Base-by-base conservation (phyloP, 2,888 invertebrate genomes). In the Pterostichus niger region DNA sequence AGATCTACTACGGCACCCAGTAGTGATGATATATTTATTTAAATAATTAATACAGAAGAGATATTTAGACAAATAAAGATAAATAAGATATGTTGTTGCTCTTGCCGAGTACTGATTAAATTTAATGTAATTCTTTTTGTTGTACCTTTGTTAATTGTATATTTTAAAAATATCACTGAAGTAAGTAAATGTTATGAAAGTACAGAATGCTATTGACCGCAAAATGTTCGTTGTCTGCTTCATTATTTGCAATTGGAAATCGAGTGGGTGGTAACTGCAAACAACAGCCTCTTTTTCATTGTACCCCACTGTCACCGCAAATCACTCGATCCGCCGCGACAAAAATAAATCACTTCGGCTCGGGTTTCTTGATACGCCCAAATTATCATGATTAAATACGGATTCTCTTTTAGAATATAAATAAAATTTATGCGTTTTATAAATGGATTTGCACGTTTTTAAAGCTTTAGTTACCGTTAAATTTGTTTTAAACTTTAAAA, bases 301-400 rank as follows among this genome's bases (percentile, higher is more conserved):
- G 13, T 1, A 9, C 52, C 5, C 52, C 10, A 9, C 5, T 33
- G 33, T 64, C 64, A 64, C 40, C 64, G n/a, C 35, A 7, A 35
- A 10, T 64, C 40, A 35, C 64, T 64, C 24, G 40, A 64, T 61
- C 61, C 31, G 54, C 59, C 33, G 64, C 9, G 31, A 49, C 75
- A 75, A 75, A 75, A 75, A 75, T 75, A 75, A 46, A 64, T 49
- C 75, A 24, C 54, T 17, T 7, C 31, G 46, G 33, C 75, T 75
- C 33, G 13, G 52, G 44, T 46, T 75, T 64, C 64, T 64, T 64
- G 35, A 59, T 64, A 75, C 75, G 49, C 17, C 64, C 44, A 75
- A 52, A 75, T 75, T 75, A 56, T 7, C 52, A 35, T 56, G 35
- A 52, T 56, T 56, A 76, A 76, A 56, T 35, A 76, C 13, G 68